These are phyloP conservation scores for Trichogramma dendrolimi DNA, from an alignment of 2,888 invertebrate species.

Conservation along the genomic window DNA sequence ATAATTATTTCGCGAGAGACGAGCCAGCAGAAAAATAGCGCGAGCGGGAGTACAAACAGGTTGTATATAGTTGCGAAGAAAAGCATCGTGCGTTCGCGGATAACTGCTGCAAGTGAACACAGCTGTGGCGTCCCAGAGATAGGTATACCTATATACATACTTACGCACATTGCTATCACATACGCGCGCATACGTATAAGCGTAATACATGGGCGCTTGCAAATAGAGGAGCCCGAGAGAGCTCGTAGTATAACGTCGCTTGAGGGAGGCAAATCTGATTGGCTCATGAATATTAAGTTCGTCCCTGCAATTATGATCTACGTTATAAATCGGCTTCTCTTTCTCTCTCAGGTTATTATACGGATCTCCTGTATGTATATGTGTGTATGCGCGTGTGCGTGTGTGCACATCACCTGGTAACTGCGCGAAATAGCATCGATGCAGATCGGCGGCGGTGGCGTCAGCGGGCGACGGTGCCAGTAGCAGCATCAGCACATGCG, in stretches of 20 bases:
- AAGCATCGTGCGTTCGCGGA: too few species aligned
- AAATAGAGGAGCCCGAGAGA: conserved; percentile 8
- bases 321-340: conserved; percentile 50
- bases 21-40: too few species aligned
- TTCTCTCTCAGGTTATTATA: conserved; percentile 32
- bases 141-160: too few species aligned
- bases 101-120: too few species aligned
- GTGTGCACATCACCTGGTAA: not conserved
- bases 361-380: conserved; percentile 29
- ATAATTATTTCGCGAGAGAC: too few species aligned
- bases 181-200: too few species aligned
- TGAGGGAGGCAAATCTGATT: conserved; percentile 51
- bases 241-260: conserved; percentile 35
- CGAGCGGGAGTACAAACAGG: too few species aligned
- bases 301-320: conserved; percentile 52
- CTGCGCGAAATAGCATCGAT: conserved; percentile 4
- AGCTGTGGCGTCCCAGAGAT: too few species aligned
- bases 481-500: conserved; percentile 30
- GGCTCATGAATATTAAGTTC: conserved; percentile 54
- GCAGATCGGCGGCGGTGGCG: too few species aligned
- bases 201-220: too few species aligned
- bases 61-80: too few species aligned
- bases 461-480: not conserved
- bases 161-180: too few species aligned
- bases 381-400: conserved; percentile 14